Percentiles rank a stretch among this genome's conserved stretches.
These are phyloP conservation scores for Aphelocoma coerulescens DNA, from an alignment of 2,113 vertebrate species.

Conservation along the genomic window DNA sequence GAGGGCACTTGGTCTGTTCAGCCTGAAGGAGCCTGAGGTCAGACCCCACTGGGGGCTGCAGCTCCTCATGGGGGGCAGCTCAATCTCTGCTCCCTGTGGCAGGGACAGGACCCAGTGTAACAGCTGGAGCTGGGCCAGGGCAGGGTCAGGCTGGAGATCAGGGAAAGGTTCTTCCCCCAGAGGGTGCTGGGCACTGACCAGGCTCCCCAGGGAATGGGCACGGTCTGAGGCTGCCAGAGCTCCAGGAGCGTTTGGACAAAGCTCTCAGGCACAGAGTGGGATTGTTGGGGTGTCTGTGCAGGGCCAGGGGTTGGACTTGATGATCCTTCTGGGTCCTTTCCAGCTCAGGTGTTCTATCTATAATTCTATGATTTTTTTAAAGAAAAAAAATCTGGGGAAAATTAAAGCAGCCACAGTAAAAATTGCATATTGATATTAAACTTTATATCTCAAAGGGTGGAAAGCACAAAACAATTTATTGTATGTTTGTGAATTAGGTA, in stretches of 20 bases:
- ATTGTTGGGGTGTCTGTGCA: background rate
- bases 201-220: background rate
- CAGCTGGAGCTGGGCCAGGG: background rate
- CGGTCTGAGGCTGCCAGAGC: background rate
- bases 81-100: background rate
- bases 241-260: fast-evolving
- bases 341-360: background rate
- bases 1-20: background rate
- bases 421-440: background rate
- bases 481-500: background rate
- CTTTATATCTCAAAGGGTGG: background rate
- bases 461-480: background rate
- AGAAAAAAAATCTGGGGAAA: background rate
- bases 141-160: fast-evolving
- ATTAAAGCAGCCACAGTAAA: background rate
- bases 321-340: background rate
- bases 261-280: fast-evolving
- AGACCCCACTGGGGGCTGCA: background rate
- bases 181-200: background rate
- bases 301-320: background rate
- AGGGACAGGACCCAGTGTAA: background rate
- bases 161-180: background rate
- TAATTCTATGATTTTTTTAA: background rate
- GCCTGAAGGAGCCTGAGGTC: background rate
- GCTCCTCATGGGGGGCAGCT: background rate